A percentile compares a stretch with the other conserved stretches of the same genome.
phyloP scores from a whole-genome alignment of 92 coral and sea anemone genomes.

The Bergia sp. region DNA sequence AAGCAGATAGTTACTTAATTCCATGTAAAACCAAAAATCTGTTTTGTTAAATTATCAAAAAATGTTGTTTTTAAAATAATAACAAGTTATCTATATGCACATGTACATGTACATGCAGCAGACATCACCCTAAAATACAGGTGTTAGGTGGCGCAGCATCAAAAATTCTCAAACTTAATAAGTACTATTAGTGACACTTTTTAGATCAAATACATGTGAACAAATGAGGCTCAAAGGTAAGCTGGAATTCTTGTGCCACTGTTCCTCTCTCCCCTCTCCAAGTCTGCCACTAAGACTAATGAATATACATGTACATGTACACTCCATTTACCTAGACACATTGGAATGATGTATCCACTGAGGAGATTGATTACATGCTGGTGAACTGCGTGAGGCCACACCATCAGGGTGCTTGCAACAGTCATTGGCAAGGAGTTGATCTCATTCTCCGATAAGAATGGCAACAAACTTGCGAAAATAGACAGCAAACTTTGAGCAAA shows the following conservation, averaged over 20 bases:
- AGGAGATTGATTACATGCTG: slow-evolving; percentile 80
- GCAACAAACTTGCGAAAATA: slow-evolving; percentile 89
- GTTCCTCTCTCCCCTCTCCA: background rate
- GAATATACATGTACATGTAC: background rate
- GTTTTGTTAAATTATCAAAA: no score
- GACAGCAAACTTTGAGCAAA: slow-evolving; percentile 94
- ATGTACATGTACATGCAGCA: no score
- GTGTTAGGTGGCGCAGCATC: no score
- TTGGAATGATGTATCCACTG: slow-evolving; percentile 90
- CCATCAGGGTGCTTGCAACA: slow-evolving; percentile 76
- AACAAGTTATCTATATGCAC: no score
- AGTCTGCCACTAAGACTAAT: background rate
- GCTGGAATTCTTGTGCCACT: background rate
- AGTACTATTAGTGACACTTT: no score
- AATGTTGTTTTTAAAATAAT: no score
- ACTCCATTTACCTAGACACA: slow-evolving; percentile 67
- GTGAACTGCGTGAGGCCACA: slow-evolving; percentile 80
- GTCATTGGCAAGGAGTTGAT: slow-evolving; percentile 87
- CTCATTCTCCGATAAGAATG: slow-evolving; percentile 86
- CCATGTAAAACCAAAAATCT: no score
- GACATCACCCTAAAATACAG: no score
- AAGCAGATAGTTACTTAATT: no score
- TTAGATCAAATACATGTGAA: no score
- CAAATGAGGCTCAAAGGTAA: no score
- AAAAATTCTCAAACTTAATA: no score